phyloP scores from a whole-genome alignment of 2,888 invertebrate species.

The Eledone cirrhosa region DNA sequence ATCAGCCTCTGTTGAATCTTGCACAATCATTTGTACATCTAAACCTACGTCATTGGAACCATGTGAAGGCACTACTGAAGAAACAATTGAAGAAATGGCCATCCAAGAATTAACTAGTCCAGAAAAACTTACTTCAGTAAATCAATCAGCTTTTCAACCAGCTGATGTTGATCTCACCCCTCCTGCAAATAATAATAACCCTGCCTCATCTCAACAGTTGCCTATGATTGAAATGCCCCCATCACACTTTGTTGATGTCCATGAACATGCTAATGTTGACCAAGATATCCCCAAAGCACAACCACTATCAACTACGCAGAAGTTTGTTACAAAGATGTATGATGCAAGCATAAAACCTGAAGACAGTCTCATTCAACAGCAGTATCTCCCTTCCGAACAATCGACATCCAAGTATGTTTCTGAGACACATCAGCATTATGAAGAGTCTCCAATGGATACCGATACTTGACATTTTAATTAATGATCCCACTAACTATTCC shows the following conservation, averaged over 20 bases:
- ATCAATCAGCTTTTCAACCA: no score
- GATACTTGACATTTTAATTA: constrained; percentile 23
- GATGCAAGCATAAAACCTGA: background rate
- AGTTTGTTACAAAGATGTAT: no score
- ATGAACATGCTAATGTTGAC: background rate
- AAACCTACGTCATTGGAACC: no score
- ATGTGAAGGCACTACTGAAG: no score
- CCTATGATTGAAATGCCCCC: constrained; percentile 19
- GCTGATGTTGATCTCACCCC: background rate
- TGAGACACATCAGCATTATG: background rate
- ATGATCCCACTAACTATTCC: background rate
- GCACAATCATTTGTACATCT: no score
- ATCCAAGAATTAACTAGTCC: no score
- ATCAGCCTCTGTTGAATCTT: no score
- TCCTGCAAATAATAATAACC: background rate
- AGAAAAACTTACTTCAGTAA: no score
- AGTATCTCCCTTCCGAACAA: background rate
- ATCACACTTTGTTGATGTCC: background rate
- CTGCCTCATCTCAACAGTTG: constrained; percentile 14
- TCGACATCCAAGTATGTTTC: background rate
- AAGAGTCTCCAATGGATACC: constrained; percentile 25
- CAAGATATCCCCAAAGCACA: no score
- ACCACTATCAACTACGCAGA: no score
- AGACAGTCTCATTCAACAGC: background rate
- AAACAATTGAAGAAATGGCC: no score